Conservation (phyloP, 2,888 invertebrate species). For the Ophraella communa region DNA sequence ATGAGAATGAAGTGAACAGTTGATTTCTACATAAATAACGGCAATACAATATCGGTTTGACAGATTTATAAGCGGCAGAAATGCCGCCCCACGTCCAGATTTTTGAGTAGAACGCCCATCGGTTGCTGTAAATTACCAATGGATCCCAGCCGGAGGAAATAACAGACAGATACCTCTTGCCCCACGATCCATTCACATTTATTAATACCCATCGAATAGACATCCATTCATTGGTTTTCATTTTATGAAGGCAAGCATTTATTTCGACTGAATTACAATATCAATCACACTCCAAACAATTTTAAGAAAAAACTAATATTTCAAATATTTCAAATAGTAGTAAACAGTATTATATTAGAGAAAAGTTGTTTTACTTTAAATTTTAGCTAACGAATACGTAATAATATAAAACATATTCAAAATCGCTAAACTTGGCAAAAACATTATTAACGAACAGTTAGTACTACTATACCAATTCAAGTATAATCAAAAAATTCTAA, state of each 20-base stretch:
- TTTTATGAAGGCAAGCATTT: constrained; percentile 16
- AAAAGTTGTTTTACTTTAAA: too few species aligned
- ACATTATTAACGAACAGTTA: too few species aligned
- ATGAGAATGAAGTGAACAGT: constrained; percentile 59
- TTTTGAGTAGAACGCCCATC: constrained; percentile 58
- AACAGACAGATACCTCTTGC: constrained; percentile 50
- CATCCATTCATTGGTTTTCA: constrained; percentile 31
- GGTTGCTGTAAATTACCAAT: constrained; percentile 54
- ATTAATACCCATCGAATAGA: constrained; percentile 39
- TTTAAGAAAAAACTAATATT: too few species aligned
- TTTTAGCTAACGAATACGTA: not conserved
- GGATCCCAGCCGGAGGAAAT: constrained; percentile 49
- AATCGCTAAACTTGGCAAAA: too few species aligned
- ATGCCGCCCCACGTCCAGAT: constrained; percentile 58
- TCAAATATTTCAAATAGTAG: too few species aligned
- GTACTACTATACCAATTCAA: too few species aligned
- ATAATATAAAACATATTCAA: too few species aligned
- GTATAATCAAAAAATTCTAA: too few species aligned
- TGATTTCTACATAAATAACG: constrained; percentile 61
- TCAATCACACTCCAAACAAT: constrained; percentile 10
- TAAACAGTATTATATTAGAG: not conserved
- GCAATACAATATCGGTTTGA: constrained; percentile 60
- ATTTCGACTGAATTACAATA: not conserved
- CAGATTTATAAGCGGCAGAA: constrained; percentile 59
- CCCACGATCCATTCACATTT: constrained; percentile 46